Evolutionary conservation across 2,113 vertebrate species (phyloP).

Genomic region (Phainopepla nitens): DNA sequence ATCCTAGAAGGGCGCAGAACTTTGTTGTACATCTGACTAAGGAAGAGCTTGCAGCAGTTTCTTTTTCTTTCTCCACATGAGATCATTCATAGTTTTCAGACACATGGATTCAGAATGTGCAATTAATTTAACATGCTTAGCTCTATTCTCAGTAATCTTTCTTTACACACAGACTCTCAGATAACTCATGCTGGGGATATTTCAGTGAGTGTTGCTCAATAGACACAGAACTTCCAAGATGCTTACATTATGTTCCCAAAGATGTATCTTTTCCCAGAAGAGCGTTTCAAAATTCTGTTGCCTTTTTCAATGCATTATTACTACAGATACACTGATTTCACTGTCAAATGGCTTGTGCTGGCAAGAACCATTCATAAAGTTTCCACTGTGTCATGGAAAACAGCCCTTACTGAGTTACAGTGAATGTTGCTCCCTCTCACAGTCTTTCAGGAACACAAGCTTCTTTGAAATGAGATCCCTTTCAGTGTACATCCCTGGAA

Average conservation of each 20-base stretch:
- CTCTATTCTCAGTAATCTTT: background rate
- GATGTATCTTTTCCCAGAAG: background rate
- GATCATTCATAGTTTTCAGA: background rate
- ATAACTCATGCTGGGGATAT: background rate
- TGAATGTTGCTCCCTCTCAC: background rate
- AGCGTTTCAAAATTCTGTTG: background rate
- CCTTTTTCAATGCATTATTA: background rate
- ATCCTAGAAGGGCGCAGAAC: background rate
- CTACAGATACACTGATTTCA: background rate
- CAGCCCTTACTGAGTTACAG: background rate
- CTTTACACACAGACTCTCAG: background rate
- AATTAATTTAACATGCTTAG: background rate
- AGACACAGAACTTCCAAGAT: background rate
- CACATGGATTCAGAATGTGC: background rate
- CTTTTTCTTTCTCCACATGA: background rate
- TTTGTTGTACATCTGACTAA: background rate
- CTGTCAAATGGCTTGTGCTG: background rate
- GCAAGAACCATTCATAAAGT: background rate
- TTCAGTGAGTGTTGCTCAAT: background rate
- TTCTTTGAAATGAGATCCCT: background rate
- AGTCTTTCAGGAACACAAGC: background rate
- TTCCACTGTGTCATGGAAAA: conserved; percentile 40
- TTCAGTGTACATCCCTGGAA: background rate
- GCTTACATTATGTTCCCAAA: background rate
- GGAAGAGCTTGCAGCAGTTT: background rate